phyloP scores from a whole-genome alignment of 2,113 vertebrate species.

The Actinemys pallida region DNA sequence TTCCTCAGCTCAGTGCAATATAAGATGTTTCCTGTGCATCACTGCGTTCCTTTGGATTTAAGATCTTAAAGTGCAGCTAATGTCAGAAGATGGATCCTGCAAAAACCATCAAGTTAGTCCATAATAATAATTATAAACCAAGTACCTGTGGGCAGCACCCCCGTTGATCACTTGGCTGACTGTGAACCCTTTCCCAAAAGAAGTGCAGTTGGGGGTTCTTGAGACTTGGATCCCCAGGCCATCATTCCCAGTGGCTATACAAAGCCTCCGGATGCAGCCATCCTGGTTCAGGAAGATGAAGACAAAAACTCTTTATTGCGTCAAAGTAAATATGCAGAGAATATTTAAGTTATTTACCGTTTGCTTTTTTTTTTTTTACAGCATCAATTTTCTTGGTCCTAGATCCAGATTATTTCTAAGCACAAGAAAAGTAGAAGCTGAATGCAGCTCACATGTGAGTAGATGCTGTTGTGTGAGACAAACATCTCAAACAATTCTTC shows the following conservation, averaged over 20 bases:
- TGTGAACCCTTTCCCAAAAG: constrained; percentile 65
- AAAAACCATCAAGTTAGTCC: background rate
- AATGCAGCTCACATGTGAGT: background rate
- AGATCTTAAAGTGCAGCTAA: background rate
- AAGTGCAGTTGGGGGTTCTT: constrained; percentile 50
- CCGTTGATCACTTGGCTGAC: constrained; percentile 53
- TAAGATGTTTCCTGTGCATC: background rate
- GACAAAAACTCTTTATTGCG: background rate
- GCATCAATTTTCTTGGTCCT: background rate
- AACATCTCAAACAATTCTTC: background rate
- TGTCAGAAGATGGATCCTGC: background rate
- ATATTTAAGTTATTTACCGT: background rate
- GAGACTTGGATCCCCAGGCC: constrained; percentile 68
- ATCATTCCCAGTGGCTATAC: constrained; percentile 77
- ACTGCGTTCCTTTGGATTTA: background rate
- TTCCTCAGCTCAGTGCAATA: background rate
- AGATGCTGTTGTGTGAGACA: background rate
- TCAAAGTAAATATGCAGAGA: background rate
- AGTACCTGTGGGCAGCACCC: constrained; percentile 77
- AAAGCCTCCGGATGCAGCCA: constrained; percentile 87
- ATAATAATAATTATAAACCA: background rate
- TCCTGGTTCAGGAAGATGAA: constrained; percentile 75
- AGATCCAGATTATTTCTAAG: background rate
- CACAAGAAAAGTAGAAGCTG: background rate
- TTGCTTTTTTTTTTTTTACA: background rate